Evolutionary conservation across 1,140 invertebrate species (phyloP).

Genomic region (Pseudomyrmex gracilis): DNA sequence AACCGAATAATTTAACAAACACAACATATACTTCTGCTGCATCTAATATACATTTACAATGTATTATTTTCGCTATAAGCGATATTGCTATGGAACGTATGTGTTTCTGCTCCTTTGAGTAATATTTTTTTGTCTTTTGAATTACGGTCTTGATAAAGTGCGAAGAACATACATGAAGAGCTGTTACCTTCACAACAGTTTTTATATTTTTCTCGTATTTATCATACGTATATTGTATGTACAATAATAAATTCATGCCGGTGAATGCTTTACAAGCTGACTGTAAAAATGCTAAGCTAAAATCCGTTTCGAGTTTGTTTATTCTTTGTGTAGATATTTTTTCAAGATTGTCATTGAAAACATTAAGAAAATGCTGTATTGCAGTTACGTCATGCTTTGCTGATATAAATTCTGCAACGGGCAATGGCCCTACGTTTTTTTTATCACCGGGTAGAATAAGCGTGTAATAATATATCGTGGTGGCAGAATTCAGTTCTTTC

Average conservation of each 20-base stretch:
- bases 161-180: background rate
- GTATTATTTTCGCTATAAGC: background rate
- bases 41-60: background rate
- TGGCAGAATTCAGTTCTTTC: background rate
- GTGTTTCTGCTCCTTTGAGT: background rate
- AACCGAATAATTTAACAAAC: background rate
- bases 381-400: background rate
- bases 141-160: background rate
- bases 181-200: no score
- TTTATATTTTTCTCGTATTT: background rate
- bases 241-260: background rate
- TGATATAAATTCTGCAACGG: background rate
- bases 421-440: background rate
- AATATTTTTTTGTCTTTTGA: background rate
- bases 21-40: background rate
- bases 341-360: background rate
- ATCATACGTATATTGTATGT: background rate
- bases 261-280: background rate
- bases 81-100: background rate
- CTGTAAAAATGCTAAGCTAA: background rate
- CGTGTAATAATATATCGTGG: background rate
- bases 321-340: constrained; percentile 9
- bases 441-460: background rate
- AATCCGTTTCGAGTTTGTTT: constrained; percentile 2
- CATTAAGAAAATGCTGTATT: background rate